A percentile compares a stretch with the other conserved stretches of the same genome.
Evolutionary conservation across 1,140 invertebrate species (phyloP).

Genomic region (Pollicipes pollicipes): DNA sequence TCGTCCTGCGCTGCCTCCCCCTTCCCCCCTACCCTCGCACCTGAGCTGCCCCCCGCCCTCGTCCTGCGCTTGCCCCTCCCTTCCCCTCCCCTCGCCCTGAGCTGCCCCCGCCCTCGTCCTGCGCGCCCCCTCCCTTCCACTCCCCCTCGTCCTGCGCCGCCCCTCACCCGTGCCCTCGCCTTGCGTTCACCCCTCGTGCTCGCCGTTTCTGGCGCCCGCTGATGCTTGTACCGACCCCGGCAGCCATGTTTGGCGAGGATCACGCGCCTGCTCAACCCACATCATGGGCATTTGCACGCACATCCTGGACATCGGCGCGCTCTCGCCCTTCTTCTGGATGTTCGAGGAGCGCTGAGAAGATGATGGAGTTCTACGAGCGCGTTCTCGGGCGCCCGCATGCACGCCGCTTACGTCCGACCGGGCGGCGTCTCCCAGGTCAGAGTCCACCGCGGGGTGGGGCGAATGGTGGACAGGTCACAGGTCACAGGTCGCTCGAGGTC

Average conservation of each 20-base stretch:
- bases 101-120: no score
- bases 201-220: neutral
- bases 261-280: constrained; percentile 79
- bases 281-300: constrained; percentile 86
- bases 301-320: constrained; percentile 78
- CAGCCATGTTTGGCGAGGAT: constrained; percentile 74
- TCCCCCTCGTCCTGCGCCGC: no score
- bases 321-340: constrained; percentile 96
- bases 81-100: no score
- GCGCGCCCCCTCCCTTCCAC: no score
- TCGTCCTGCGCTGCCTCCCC: no score
- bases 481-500: no score
- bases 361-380: constrained; percentile 96
- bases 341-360: constrained; percentile 95
- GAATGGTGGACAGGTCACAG: no score
- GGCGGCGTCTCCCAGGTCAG: constrained; percentile 54
- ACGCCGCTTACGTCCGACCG: constrained; percentile 86
- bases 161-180: no score
- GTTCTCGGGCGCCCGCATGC: constrained; percentile 91
- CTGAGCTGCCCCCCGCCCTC: no score
- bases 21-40: no score
- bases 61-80: no score
- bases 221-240: constrained; percentile 22
- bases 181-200: neutral
- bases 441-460: no score